Percentiles rank a stretch among this genome's conserved stretches.
phyloP scores from a whole-genome alignment of 2,113 vertebrate genomes.

The Poeciliopsis turrubarensis region DNA sequence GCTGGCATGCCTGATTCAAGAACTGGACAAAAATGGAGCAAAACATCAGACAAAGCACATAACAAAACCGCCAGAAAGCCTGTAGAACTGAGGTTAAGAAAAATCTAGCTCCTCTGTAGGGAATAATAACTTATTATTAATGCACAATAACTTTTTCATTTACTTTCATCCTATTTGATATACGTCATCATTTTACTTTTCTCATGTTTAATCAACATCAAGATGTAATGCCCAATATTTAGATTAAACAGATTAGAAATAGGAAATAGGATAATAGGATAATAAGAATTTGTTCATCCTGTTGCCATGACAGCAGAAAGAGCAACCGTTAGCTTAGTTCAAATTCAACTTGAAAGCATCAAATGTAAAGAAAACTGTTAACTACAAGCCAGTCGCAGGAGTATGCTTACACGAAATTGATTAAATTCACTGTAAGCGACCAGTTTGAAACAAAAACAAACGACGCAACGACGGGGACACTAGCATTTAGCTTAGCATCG shows the following conservation, averaged over 20 bases:
- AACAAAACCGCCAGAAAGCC: not conserved
- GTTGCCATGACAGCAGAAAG: slow-evolving; percentile 3
- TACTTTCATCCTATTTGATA: not conserved
- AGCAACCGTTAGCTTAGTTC: not conserved
- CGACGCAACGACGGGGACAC: not conserved
- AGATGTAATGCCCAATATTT: not conserved
- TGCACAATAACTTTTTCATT: not conserved
- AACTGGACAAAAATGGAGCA: not conserved
- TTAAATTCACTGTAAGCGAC: not conserved
- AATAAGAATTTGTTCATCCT: not conserved
- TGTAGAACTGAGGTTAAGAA: not conserved
- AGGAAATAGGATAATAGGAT: not conserved
- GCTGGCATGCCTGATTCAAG: not conserved
- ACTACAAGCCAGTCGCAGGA: not conserved
- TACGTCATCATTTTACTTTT: not conserved
- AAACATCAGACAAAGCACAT: not conserved
- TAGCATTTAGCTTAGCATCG: slow-evolving; percentile 7
- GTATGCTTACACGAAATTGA: not conserved
- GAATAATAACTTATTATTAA: not conserved
- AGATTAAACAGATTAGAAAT: too few relatives aligned
- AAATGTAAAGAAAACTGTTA: not conserved
- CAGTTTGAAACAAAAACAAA: fast-evolving
- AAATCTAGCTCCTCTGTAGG: not conserved
- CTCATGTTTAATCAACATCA: not conserved
- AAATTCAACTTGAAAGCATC: not conserved